Conservation (phyloP, 2,113 vertebrate species). For the Chamaea fasciata region DNA sequence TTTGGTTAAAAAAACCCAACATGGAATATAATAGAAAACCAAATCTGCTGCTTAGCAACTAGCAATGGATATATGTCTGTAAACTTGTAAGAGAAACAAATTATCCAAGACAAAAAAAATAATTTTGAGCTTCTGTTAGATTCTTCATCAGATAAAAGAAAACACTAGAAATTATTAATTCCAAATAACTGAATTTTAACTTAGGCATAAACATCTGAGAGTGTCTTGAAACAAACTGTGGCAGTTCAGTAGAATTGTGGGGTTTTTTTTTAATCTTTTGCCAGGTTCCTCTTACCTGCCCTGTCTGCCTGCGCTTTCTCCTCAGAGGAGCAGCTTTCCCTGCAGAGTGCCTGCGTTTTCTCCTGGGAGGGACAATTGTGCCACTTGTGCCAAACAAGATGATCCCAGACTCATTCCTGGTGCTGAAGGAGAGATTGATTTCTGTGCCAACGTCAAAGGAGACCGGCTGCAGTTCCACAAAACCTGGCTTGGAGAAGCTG, state of each 20-base stretch:
- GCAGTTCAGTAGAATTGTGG: background rate
- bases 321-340: constrained; percentile 52
- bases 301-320: constrained; percentile 84
- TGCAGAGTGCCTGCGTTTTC: constrained; percentile 81
- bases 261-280: background rate
- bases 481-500: constrained; percentile 89
- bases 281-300: constrained; percentile 57
- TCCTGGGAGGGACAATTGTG: constrained; percentile 66
- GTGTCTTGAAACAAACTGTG: background rate
- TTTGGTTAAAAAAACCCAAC: background rate
- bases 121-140: background rate
- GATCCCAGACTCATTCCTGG: constrained; percentile 85
- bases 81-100: background rate
- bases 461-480: constrained; percentile 83
- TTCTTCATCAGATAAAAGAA: background rate
- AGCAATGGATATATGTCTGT: background rate
- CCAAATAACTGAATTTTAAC: background rate
- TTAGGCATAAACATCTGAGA: background rate
- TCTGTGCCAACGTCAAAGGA: constrained; percentile 80
- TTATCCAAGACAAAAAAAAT: background rate
- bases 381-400: constrained; percentile 85
- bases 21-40: background rate
- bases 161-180: background rate
- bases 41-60: background rate
- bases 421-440: constrained; percentile 97